phyloP scores from a whole-genome alignment of 2,888 invertebrate genomes.

The Synergus laeviventris region DNA sequence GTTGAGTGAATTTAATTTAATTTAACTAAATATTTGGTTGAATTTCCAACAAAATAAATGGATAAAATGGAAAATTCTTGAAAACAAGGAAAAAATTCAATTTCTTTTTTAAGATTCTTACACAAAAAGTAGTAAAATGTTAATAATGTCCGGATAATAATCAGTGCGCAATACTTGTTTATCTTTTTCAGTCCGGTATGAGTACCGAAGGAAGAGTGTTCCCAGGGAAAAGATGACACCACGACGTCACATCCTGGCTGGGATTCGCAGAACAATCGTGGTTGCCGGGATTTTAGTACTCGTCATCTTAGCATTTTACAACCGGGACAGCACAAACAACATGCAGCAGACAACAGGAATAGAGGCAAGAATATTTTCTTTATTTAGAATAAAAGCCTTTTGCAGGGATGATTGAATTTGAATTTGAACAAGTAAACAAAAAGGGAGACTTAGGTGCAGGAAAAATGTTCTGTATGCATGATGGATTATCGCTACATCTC shows the following conservation, averaged over 20 bases:
- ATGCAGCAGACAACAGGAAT: slow-evolving; percentile 63
- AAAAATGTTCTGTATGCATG: background rate
- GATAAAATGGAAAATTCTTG: no score
- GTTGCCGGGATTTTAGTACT: slow-evolving; percentile 70
- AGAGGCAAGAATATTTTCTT: slow-evolving; percentile 60
- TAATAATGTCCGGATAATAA: background rate
- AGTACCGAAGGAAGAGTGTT: slow-evolving; percentile 70
- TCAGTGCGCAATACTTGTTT: background rate
- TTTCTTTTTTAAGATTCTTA: background rate
- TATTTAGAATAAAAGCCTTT: background rate
- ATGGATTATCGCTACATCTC: background rate
- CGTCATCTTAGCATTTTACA: slow-evolving; percentile 68
- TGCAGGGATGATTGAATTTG: background rate
- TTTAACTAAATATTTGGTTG: no score
- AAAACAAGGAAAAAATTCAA: no score
- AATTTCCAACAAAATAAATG: no score
- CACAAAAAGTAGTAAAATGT: background rate
- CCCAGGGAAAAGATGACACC: slow-evolving; percentile 73
- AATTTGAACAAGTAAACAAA: background rate
- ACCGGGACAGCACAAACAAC: slow-evolving; percentile 68
- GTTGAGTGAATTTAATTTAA: no score
- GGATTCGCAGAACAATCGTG: slow-evolving; percentile 69
- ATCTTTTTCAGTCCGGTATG: slow-evolving; percentile 71
- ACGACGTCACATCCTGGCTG: slow-evolving; percentile 72
- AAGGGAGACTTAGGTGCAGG: background rate